Percentiles rank a stretch among this genome's conserved stretches.
These are phyloP conservation scores for Acholoe squamosa DNA, from an alignment of 2,888 invertebrate genomes.

Conservation along the genomic window DNA sequence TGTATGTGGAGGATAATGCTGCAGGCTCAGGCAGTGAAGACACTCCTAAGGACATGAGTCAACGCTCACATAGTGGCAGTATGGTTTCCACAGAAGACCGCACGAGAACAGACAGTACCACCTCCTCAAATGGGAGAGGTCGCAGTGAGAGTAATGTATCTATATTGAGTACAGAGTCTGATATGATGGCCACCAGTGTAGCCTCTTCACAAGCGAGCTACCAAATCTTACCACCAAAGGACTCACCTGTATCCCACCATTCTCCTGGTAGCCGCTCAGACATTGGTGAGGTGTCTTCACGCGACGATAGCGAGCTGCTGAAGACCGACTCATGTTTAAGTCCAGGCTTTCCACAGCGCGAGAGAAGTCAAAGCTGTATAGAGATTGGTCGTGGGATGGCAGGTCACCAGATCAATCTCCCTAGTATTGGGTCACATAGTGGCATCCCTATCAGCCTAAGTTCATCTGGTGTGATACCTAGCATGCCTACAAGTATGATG, in stretches of 20 bases:
- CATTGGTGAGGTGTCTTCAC: background rate
- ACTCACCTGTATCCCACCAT: slow-evolving; percentile 21
- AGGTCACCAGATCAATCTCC: background rate
- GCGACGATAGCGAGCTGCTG: background rate
- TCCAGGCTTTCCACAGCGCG: slow-evolving; percentile 42
- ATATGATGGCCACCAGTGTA: slow-evolving; percentile 30
- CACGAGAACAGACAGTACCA: background rate
- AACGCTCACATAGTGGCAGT: slow-evolving; percentile 24
- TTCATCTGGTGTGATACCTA: slow-evolving; percentile 1
- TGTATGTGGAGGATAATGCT: slow-evolving; percentile 9
- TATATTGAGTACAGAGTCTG: slow-evolving; percentile 33
- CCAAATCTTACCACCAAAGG: background rate
- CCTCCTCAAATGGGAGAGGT: slow-evolving; percentile 19
- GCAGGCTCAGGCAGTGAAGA: slow-evolving; percentile 11
- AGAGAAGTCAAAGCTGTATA: slow-evolving; percentile 39
- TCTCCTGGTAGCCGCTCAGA: slow-evolving; percentile 46
- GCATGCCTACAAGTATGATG: slow-evolving; percentile 28
- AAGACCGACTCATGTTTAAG: background rate
- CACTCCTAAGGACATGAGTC: background rate
- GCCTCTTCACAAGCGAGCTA: slow-evolving; percentile 29
- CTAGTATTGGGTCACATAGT: background rate
- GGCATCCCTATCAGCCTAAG: slow-evolving; percentile 30
- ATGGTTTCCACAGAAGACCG: slow-evolving; percentile 45
- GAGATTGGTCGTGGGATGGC: slow-evolving; percentile 36
- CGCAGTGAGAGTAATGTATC: slow-evolving; percentile 47